Conservation (phyloP, 2,888 invertebrate genomes). For the Metellina segmentata region DNA sequence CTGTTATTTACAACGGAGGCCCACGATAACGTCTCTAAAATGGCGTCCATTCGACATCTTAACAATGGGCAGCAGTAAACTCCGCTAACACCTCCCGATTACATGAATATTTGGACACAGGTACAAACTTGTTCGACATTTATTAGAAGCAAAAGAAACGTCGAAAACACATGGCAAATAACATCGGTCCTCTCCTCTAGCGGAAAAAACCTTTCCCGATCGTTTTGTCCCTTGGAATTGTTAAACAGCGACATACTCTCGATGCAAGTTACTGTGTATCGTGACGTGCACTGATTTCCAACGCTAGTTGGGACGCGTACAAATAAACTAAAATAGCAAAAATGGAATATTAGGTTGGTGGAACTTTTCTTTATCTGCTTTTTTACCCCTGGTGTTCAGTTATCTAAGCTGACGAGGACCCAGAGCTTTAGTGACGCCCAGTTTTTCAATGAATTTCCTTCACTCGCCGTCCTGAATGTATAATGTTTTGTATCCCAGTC, state of each 20-base stretch:
- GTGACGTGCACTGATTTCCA: slow-evolving; percentile 24
- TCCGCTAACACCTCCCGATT: too few relatives aligned
- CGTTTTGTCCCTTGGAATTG: not conserved
- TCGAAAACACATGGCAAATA: too few relatives aligned
- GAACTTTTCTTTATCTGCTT: not conserved
- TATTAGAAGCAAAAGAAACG: too few relatives aligned
- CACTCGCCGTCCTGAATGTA: slow-evolving; percentile 22
- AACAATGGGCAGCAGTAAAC: too few relatives aligned
- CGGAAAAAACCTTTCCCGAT: too few relatives aligned
- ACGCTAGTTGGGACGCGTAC: not conserved
- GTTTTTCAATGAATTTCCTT: slow-evolving; percentile 18
- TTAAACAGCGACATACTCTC: not conserved
- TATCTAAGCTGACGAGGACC: not conserved
- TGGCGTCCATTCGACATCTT: too few relatives aligned
- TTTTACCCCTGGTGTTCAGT: not conserved
- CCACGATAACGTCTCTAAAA: too few relatives aligned
- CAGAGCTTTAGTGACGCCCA: not conserved
- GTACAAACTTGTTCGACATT: too few relatives aligned
- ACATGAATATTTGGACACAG: too few relatives aligned
- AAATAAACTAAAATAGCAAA: not conserved
- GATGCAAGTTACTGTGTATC: not conserved
- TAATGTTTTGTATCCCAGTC: slow-evolving; percentile 32
- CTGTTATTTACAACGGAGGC: too few relatives aligned
- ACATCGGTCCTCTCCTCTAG: too few relatives aligned
- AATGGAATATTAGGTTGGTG: not conserved